phyloP scores from a whole-genome alignment of 2,113 vertebrate genomes.

The Tricholaema leucomelas region DNA sequence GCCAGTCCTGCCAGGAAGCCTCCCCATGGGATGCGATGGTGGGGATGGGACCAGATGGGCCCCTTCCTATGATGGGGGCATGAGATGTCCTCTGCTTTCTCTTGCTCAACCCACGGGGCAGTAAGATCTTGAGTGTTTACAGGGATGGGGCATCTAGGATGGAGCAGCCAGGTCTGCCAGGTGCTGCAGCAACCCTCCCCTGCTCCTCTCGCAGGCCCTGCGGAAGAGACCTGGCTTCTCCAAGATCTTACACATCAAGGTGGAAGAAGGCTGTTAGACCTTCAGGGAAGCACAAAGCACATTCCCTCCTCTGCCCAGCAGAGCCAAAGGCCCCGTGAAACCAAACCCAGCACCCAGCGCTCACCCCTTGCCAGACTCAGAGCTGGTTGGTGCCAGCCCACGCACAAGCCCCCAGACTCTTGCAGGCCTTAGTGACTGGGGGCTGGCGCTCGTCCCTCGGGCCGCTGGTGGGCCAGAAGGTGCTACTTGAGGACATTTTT shows the following conservation, averaged over 20 bases:
- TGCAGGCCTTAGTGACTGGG: background rate
- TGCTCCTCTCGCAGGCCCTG: constrained; percentile 81
- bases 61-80: background rate
- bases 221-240: constrained; percentile 97
- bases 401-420: background rate
- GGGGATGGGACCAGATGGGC: background rate
- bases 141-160: background rate
- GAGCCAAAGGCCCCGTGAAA: background rate
- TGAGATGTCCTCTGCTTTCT: background rate
- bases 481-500: constrained; percentile 39
- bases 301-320: constrained; percentile 30
- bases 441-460: background rate
- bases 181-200: background rate
- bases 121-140: background rate
- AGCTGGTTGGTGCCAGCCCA: background rate
- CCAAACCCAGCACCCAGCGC: background rate
- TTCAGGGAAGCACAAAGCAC: constrained; percentile 53
- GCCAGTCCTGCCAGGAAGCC: background rate
- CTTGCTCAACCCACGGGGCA: accelerated
- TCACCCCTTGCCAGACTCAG: background rate
- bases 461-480: background rate
- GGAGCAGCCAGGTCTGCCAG: background rate
- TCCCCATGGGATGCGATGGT: background rate
- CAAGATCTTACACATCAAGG: constrained; percentile 98
- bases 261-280: constrained; percentile 93